A percentile compares a stretch with the other conserved stretches of the same genome.
phyloP scores from a whole-genome alignment of 2,888 invertebrate species.

The Melieria picta region DNA sequence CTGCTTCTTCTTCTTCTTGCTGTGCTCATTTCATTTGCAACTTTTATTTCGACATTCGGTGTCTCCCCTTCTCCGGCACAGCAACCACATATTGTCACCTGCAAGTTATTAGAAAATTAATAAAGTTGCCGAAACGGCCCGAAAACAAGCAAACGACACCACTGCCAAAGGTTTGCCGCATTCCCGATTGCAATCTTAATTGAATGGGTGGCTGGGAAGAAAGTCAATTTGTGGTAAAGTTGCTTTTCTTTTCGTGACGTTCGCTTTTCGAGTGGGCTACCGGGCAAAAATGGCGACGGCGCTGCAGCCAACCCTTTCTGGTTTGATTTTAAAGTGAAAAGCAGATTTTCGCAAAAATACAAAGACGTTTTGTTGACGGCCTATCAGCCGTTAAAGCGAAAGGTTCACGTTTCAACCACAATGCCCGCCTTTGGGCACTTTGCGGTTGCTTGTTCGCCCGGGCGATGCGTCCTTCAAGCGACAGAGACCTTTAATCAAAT shows the following conservation, averaged over 20 bases:
- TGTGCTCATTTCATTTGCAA: slow-evolving; percentile 12
- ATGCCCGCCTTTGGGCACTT: no score
- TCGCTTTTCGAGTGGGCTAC: not conserved
- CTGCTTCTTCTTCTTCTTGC: slow-evolving; percentile 11
- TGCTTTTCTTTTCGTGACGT: not conserved
- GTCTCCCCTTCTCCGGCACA: slow-evolving; percentile 4
- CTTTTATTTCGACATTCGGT: slow-evolving; percentile 1
- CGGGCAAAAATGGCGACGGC: no score
- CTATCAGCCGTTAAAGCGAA: no score
- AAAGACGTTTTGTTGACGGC: no score
- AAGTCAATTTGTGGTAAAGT: slow-evolving; percentile 27
- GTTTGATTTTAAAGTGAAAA: no score
- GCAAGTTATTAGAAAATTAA: slow-evolving; percentile 40
- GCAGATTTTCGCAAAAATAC: no score
- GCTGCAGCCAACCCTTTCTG: no score
- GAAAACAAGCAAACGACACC: slow-evolving; percentile 5
- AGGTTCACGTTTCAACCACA: no score
- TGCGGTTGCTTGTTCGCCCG: no score
- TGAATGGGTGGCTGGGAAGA: slow-evolving; percentile 23
- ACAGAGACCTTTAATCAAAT: no score
- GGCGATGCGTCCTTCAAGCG: no score
- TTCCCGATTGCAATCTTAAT: slow-evolving; percentile 28
- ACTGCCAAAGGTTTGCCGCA: slow-evolving; percentile 14
- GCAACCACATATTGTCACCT: slow-evolving; percentile 41
- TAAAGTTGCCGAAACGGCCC: slow-evolving; percentile 32